Base-by-base conservation (phyloP, 2,888 invertebrate genomes). In the Nomada goodeniana region DNA sequence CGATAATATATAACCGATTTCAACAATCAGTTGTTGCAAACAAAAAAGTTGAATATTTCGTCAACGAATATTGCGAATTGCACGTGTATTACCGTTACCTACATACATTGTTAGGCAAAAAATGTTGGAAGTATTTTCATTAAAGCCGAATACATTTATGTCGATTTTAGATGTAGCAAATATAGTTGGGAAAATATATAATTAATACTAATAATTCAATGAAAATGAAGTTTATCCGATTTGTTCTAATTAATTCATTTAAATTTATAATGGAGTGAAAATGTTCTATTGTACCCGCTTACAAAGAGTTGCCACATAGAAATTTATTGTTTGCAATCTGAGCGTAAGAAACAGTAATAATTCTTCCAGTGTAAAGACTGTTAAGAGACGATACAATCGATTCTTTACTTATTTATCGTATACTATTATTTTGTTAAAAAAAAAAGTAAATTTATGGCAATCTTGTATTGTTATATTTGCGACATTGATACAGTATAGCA, bases 41-140 rank as follows among this genome's bases (percentile, higher is more conserved):
- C n/a, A 67, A 11, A 1, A 36, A 65, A 61, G 18, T 53, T 55
- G 1, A 1, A 36, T n/a, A 44, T 36, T 20, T 42, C 13, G 13
- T 42, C 1, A 3, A 18, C 20, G 61, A 53, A 18, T 64, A 70
- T 64, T 65, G 57, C 7, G 18, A 70, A 57, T 50, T 52, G 57
- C 77, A 83, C 77, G 77, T 83, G 82, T 53, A 63, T 59, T 10
- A 53, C 76, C 53, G 52, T 67, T 59, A 70, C 13, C 42, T 64
- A 26, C 50, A 26, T 52, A 15, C 9, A 15, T 2, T 57, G 5
- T 64, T 50, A 2, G 36, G 26, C 9, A 75, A 20, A 42, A 65
- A 60, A 15, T 44, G 44, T 71, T 18, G 0, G 7, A 61, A 55
- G 15, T 23, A 63, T 55, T 63, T 61, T 52, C 59, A 52, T 60